phyloP scores from a whole-genome alignment of 2,113 vertebrate genomes.

The Callionymus lyra region DNA sequence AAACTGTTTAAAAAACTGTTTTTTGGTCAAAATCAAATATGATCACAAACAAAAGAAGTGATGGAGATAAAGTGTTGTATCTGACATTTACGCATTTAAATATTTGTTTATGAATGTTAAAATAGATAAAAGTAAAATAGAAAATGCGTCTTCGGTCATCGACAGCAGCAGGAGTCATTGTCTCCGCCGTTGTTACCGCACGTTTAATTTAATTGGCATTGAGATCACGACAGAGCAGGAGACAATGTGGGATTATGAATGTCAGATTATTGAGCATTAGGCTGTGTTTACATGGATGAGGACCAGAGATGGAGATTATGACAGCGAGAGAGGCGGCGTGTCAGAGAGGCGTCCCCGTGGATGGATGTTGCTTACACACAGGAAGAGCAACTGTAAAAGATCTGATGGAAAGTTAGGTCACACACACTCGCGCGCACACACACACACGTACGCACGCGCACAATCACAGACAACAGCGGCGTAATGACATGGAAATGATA shows the following conservation, averaged over 20 bases:
- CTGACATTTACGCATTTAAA: no score
- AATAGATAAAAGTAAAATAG: no score
- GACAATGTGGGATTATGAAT: conserved; percentile 22
- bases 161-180: no score
- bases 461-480: conserved; percentile 26
- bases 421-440: conserved; percentile 4
- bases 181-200: not conserved
- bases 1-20: no score
- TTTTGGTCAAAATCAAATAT: no score
- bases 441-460: conserved; percentile 8
- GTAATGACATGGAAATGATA: conserved; percentile 71
- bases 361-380: conserved; percentile 23
- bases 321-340: conserved; percentile 23
- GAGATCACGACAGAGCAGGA: conserved; percentile 33
- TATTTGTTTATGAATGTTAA: no score
- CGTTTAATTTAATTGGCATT: conserved; percentile 27
- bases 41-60: no score
- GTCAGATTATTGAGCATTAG: conserved; percentile 44
- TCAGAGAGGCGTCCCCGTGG: conserved; percentile 25
- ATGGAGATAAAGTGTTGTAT: no score
- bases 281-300: conserved; percentile 35
- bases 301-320: conserved; percentile 27
- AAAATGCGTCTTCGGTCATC: no score
- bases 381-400: conserved; percentile 47
- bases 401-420: conserved; percentile 50